These are phyloP conservation scores for Geococcyx californianus DNA, from an alignment of 2,113 vertebrate genomes.

Conservation along the genomic window DNA sequence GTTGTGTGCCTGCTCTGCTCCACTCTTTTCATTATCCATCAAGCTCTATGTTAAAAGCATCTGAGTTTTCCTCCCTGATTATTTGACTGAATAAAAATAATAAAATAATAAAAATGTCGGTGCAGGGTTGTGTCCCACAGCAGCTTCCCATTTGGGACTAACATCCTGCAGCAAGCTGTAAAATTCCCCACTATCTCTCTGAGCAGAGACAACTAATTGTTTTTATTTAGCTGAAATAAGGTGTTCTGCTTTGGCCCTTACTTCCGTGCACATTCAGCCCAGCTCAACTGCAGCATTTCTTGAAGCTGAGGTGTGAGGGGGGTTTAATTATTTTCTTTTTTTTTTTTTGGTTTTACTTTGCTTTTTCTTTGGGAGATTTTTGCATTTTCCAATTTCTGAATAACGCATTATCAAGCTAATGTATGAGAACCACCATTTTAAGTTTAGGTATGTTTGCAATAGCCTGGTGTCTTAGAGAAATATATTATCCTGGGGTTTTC, in stretches of 20 bases:
- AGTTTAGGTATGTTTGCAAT: not conserved
- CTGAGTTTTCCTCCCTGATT: not conserved
- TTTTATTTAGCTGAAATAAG: not conserved
- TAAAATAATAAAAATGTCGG: conserved; percentile 15
- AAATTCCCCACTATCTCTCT: not conserved
- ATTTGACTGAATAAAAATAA: not conserved
- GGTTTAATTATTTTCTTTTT: not conserved
- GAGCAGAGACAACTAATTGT: not conserved
- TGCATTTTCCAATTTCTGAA: not conserved
- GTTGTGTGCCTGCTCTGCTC: not conserved
- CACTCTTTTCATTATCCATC: not conserved
- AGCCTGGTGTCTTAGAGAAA: not conserved
- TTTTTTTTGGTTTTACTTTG: not conserved
- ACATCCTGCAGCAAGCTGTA: not conserved
- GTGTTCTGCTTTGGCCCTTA: not conserved
- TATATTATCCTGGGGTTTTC: not conserved
- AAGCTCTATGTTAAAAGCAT: not conserved
- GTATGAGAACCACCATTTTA: not conserved
- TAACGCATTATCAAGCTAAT: not conserved
- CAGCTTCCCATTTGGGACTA: not conserved
- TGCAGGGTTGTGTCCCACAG: not conserved
- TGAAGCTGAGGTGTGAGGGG: not conserved
- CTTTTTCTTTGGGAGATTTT: not conserved
- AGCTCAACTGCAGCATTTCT: not conserved
- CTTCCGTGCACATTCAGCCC: not conserved